Evolutionary conservation across 1,140 invertebrate species (phyloP).

Genomic region (Thaumetopoea pityocampa): DNA sequence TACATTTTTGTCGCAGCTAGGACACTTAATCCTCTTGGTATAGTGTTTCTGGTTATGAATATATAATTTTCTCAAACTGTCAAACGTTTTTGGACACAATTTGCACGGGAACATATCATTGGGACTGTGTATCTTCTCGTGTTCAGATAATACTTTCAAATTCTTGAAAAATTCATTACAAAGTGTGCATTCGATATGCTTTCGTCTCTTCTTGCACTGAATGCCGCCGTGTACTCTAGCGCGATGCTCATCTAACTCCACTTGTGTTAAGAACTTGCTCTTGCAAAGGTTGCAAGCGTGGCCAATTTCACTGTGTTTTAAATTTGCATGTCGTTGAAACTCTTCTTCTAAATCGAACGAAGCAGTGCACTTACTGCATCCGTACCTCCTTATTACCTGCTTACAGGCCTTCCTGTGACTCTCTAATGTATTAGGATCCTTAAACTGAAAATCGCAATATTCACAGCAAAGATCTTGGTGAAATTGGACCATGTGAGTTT

Average conservation of each 20-base stretch:
- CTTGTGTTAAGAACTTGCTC: constrained; percentile 19
- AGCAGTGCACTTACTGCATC: constrained; percentile 23
- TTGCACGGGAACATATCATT: constrained; percentile 23
- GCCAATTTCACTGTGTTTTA: constrained; percentile 19
- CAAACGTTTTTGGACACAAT: constrained; percentile 23
- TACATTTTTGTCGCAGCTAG: constrained; percentile 22
- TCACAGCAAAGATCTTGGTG: constrained; percentile 26
- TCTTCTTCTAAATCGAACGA: constrained; percentile 26
- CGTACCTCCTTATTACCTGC: constrained; percentile 10
- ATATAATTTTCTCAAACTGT: constrained; percentile 27
- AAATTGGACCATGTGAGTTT: constrained; percentile 28
- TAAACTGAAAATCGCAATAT: constrained; percentile 29
- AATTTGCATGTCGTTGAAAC: constrained; percentile 18
- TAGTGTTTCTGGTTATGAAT: constrained; percentile 29
- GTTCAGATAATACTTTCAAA: constrained; percentile 22
- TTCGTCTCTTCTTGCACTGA: constrained; percentile 28
- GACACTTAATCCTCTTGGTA: constrained; percentile 24
- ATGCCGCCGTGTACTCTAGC: constrained; percentile 26
- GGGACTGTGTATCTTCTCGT: constrained; percentile 21
- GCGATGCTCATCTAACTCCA: constrained; percentile 27
- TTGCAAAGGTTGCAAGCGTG: constrained; percentile 27
- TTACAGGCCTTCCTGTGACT: constrained; percentile 24
- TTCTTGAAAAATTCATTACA: constrained; percentile 29
- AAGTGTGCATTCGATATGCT: constrained; percentile 25
- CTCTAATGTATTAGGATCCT: constrained; percentile 12